Conservation (phyloP, 2,113 vertebrate species). For the Leucoraja erinaceus region DNA sequence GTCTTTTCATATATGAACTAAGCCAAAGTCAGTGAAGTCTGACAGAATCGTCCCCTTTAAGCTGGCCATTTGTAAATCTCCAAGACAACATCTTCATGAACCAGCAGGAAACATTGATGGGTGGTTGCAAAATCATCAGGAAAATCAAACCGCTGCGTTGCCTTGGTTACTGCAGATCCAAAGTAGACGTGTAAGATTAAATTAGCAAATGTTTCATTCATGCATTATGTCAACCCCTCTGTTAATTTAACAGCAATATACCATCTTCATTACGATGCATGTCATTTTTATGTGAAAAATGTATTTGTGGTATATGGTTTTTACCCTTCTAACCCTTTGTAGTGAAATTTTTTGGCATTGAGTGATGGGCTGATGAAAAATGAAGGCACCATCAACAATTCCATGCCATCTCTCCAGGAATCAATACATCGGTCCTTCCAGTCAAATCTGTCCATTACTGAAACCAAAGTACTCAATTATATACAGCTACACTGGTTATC, state of each 20-base stretch:
- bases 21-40: neutral
- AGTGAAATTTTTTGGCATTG: neutral
- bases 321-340: neutral
- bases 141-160: neutral
- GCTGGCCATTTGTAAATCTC: neutral
- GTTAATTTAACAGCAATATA: slow-evolving; percentile 3
- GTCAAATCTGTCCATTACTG: neutral
- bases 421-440: neutral
- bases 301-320: neutral
- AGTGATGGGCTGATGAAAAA: neutral
- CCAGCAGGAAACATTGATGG: neutral
- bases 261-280: neutral
- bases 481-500: neutral
- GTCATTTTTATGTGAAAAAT: neutral
- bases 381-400: neutral
- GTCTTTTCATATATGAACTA: neutral
- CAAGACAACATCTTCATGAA: neutral
- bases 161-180: neutral
- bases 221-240: neutral
- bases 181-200: neutral
- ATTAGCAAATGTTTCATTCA: neutral
- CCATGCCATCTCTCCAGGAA: neutral
- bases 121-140: neutral
- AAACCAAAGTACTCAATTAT: neutral
- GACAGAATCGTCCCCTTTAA: neutral